Evolutionary conservation across 2,888 invertebrate genomes (phyloP).

Genomic region (Drosophila ustulata): DNA sequence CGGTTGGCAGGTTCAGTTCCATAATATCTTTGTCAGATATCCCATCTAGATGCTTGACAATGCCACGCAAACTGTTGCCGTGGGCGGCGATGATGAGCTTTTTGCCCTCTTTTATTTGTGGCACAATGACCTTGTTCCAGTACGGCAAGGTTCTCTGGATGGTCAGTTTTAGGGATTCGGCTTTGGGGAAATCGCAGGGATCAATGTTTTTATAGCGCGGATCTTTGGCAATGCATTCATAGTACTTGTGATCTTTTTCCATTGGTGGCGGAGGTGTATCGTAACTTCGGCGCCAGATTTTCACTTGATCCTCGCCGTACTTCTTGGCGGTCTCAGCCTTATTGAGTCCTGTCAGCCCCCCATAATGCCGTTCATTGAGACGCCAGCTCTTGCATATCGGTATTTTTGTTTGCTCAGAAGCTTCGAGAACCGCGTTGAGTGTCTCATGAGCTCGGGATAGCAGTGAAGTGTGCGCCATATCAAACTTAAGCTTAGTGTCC

Average conservation of each 20-base stretch:
- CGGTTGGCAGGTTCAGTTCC: slow-evolving; percentile 91
- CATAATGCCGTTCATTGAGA: slow-evolving; percentile 95
- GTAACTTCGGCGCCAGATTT: slow-evolving; percentile 94
- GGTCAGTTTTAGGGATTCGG: slow-evolving; percentile 93
- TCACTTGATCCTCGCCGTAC: slow-evolving; percentile 93
- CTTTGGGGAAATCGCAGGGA: slow-evolving; percentile 91
- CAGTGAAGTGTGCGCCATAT: slow-evolving; percentile 92
- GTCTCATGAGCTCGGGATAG: slow-evolving; percentile 92
- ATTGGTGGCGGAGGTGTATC: slow-evolving; percentile 94
- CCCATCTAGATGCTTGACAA: slow-evolving; percentile 94
- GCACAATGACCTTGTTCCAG: slow-evolving; percentile 92
- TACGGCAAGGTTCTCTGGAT: slow-evolving; percentile 94
- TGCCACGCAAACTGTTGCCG: slow-evolving; percentile 94
- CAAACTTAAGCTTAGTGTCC: slow-evolving; percentile 90
- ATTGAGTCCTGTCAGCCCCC: slow-evolving; percentile 93
- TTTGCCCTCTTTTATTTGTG: slow-evolving; percentile 91
- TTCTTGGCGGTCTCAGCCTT: slow-evolving; percentile 94
- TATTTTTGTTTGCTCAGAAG: slow-evolving; percentile 88
- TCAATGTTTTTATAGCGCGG: slow-evolving; percentile 91
- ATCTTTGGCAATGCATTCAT: slow-evolving; percentile 91
- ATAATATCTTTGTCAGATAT: slow-evolving; percentile 91
- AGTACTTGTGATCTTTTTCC: slow-evolving; percentile 91
- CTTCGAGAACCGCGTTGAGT: slow-evolving; percentile 88
- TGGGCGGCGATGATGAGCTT: slow-evolving; percentile 93
- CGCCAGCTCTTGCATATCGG: slow-evolving; percentile 92